phyloP scores from a whole-genome alignment of 92 coral and sea anemone genomes.

The Porites evermanni region DNA sequence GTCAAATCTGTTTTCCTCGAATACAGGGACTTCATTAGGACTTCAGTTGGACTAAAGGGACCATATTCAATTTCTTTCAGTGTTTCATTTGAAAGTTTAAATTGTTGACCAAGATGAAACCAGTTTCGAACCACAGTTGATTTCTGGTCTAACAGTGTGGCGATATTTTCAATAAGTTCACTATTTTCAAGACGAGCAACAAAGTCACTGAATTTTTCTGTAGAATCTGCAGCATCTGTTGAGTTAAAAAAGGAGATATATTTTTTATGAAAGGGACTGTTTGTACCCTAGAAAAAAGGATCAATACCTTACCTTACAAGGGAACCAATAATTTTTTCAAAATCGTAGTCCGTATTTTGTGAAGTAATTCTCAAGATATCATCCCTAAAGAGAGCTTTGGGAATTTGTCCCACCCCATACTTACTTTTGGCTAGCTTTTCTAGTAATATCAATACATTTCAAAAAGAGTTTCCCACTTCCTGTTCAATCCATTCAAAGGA shows the following conservation, averaged over 20 bases:
- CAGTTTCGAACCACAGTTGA: conserved; percentile 52
- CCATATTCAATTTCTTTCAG: conserved; percentile 47
- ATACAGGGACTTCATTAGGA: conserved; percentile 45
- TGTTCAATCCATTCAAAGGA: too few relatives aligned
- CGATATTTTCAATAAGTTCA: conserved; percentile 22
- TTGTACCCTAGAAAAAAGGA: too few relatives aligned
- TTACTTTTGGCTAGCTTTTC: too few relatives aligned
- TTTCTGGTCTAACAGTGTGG: conserved; percentile 47
- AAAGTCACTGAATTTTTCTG: conserved; percentile 16
- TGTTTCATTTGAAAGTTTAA: conserved; percentile 29
- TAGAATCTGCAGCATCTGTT: conserved; percentile 48
- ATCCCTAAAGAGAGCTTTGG: too few relatives aligned
- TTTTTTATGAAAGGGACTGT: too few relatives aligned
- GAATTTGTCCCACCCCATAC: too few relatives aligned
- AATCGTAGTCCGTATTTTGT: too few relatives aligned
- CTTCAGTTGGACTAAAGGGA: conserved; percentile 57
- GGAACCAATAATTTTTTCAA: too few relatives aligned
- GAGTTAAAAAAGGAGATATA: background rate
- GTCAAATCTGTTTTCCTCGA: conserved; percentile 34
- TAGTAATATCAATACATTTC: too few relatives aligned
- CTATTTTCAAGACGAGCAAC: background rate
- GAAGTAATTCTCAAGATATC: too few relatives aligned
- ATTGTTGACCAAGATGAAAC: conserved; percentile 53
- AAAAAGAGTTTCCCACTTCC: too few relatives aligned
- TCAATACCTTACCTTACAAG: too few relatives aligned